Evolutionary conservation across 2,113 vertebrate species (phyloP), one percentile per base, ranked within the genome.

Genomic region (Ciconia maguari): DNA sequence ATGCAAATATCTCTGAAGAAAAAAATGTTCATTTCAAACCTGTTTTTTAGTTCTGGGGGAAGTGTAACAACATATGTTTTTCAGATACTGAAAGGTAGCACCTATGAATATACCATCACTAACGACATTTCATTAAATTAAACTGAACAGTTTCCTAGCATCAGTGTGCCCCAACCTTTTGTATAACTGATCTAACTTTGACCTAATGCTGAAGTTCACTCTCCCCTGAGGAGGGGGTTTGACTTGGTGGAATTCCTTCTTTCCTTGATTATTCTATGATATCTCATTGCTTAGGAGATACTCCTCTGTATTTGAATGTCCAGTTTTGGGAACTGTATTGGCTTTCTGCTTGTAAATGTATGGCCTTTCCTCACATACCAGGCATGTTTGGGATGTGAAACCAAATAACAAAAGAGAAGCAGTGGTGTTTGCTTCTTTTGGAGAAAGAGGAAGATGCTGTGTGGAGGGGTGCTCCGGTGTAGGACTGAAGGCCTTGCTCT

Each of bases 1-100:
- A 97, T 97, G 96, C 93, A 97, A 97, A 97, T 97, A 88, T 13
- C 16, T 77, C 79, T 62, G 44, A 78, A 89, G 19, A 16, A 13
- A 79, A 75, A 94, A 64, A 34, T 11, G 44, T 58, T 83, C 60
- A 81, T 89, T 95, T 72, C 38, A 75, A 92, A 93, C 16, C n/a
- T 80, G 52, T 61, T 94, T 95, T 96, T 93, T 22, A 70, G 20
- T 77, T 91, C 78, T 93, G 29, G 11, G 55, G 10, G 29, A 89
- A 58, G 48, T 17, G 54, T 62, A 89, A 61, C 7, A 71, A 81
- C 57, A 11, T 64, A 32, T 29, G 41, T 44, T 92, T 96, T 90
- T 65, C 36, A 76, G 80, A 55, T 64, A 24, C 54, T 46, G n/a
- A 62, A 75, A 84, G 10, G 16, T 25, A 76, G 17, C 30, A 69